Evolutionary conservation across 2,888 invertebrate species (phyloP).

Genomic region (Drosophila gaucha): DNA sequence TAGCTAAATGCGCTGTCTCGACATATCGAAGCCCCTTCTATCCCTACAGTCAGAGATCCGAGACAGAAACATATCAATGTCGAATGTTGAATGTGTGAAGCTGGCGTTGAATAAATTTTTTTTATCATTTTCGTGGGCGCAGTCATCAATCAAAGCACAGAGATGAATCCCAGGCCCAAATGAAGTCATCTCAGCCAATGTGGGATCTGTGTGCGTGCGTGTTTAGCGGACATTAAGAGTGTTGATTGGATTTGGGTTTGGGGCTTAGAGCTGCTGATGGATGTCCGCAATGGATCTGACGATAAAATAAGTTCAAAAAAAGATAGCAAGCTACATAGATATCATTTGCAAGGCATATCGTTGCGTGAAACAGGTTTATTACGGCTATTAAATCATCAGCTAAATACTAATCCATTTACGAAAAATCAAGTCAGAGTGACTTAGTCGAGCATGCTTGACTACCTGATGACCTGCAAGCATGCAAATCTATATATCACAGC

Average conservation of each 20-base stretch:
- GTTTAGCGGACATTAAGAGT: constrained; percentile 54
- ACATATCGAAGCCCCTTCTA: background rate
- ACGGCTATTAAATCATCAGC: background rate
- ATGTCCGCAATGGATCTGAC: constrained; percentile 15
- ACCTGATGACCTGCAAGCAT: background rate
- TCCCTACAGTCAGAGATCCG: constrained; percentile 14
- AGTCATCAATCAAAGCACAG: constrained; percentile 68
- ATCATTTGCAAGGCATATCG: background rate
- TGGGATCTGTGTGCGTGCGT: constrained; percentile 45
- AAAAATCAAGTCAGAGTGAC: background rate
- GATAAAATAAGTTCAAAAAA: constrained; percentile 7
- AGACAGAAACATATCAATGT: constrained; percentile 42
- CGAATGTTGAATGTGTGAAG: constrained; percentile 44
- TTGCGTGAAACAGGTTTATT: constrained; percentile 20
- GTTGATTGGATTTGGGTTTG: constrained; percentile 59
- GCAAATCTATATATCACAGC: no score
- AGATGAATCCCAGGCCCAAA: constrained; percentile 57
- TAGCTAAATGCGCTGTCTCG: background rate
- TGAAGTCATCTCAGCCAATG: constrained; percentile 61
- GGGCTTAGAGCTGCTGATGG: constrained; percentile 13
- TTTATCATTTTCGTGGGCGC: constrained; percentile 55
- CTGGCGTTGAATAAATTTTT: constrained; percentile 28
- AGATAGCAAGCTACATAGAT: constrained; percentile 8
- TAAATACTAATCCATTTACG: background rate
- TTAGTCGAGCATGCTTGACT: background rate